A percentile compares a stretch with the other conserved stretches of the same genome.
phyloP scores from a whole-genome alignment of 2,888 invertebrate genomes.

The Choristoneura rosaceana region DNA sequence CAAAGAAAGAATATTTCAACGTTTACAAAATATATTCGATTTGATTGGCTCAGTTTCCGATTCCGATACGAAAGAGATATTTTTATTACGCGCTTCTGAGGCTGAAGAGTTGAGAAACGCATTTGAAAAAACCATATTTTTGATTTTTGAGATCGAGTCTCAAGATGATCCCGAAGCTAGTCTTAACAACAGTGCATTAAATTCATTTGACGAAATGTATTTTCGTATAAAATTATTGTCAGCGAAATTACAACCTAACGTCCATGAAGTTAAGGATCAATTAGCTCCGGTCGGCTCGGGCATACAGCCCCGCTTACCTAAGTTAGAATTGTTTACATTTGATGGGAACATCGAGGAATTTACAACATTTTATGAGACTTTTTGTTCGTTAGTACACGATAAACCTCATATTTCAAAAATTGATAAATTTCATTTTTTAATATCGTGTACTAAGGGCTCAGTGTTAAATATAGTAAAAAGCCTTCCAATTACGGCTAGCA shows the following conservation, averaged over 20 bases:
- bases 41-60: background rate
- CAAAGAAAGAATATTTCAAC: constrained; percentile 5
- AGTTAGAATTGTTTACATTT: constrained; percentile 14
- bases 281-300: background rate
- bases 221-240: background rate
- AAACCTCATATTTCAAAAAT: background rate
- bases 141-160: too few relatives aligned
- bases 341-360: constrained; percentile 6
- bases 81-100: too few relatives aligned
- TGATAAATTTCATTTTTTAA: background rate
- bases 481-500: background rate
- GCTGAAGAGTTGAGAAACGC: too few relatives aligned
- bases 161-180: too few relatives aligned
- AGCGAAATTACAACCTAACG: constrained; percentile 9
- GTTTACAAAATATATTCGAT: background rate
- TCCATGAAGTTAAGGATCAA: background rate
- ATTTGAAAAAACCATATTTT: too few relatives aligned
- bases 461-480: constrained; percentile 1
- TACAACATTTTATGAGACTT: constrained; percentile 9
- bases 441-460: background rate
- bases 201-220: background rate
- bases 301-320: constrained; percentile 1
- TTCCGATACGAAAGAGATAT: background rate
- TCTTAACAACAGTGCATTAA: background rate
- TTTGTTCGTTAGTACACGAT: background rate